Evolutionary conservation across 2,888 invertebrate species (phyloP), one percentile per base, ranked within the genome.

Genomic region (Escarpia spicata): DNA sequence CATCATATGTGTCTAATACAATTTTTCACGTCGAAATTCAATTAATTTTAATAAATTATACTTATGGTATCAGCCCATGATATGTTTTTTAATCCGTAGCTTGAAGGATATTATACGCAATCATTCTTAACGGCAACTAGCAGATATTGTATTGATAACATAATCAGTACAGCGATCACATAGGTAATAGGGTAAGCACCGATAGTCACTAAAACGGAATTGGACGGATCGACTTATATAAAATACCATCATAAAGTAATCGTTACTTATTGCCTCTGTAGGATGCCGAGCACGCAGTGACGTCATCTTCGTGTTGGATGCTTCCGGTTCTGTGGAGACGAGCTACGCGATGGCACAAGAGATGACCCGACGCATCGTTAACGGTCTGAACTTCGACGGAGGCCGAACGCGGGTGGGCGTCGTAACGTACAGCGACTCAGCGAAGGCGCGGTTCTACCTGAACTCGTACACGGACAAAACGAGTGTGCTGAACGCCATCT

Each of bases 401-500:
- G 93, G 44, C 93, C 94, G 92, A 94, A 93, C 93, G 26, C 92
- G 93, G 12, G 93, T 93, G 8, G 96, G 95, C 10, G 94, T 95
- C 44, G 95, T 95, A 8, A 95, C 95, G 1, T 96, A 94, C 95
- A 95, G 95, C 93, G 93, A 94, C 43, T 52, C 93, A 93, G 93
- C 94, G 90, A 93, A 44, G 91, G 93, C 93, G 93, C 95, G 94
- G 92, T 95, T 96, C 94, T 94, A 95, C 93, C 94, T 96, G 93
- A 95, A 95, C 92, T 89, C 94, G 43, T 95, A 95, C 93, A 89
- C 93, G n/a, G 93, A 94, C 92, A 94, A 95, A 91, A 94, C 93
- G 45, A 93, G 94, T 6, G 94, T 96, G 8, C 95, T 95, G 93
- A 95, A 95, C 92, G 96, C 95, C 75, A 95, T 96, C 44, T 95